phyloP scores from a whole-genome alignment of 2,888 invertebrate genomes.

The Uloborus plumipes region DNA sequence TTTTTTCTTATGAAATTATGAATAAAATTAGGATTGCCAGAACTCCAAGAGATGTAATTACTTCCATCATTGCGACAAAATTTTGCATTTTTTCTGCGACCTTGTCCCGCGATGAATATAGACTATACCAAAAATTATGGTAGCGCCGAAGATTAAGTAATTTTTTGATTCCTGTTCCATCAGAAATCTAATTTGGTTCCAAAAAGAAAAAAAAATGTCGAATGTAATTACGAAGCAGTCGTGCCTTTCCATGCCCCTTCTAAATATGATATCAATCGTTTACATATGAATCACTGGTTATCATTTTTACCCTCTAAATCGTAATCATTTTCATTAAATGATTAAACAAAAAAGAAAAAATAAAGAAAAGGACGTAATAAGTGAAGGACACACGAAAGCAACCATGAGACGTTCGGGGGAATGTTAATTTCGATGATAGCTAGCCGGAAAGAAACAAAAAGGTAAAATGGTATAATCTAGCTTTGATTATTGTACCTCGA shows the following conservation, averaged over 20 bases:
- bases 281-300: not conserved
- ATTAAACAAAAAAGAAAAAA: not conserved
- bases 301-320: slow-evolving; percentile 1
- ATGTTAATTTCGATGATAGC: too few relatives aligned
- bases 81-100: not conserved
- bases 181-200: not conserved
- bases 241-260: not conserved
- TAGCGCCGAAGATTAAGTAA: not conserved
- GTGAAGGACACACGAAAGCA: not conserved
- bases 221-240: slow-evolving; percentile 12
- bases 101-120: not conserved
- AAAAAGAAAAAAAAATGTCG: not conserved
- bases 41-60: too few relatives aligned
- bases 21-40: too few relatives aligned
- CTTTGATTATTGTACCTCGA: too few relatives aligned
- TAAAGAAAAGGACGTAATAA: not conserved
- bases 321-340: slow-evolving; percentile 20
- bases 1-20: too few relatives aligned
- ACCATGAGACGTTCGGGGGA: too few relatives aligned
- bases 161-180: not conserved
- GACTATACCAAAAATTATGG: slow-evolving; percentile 13
- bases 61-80: too few relatives aligned
- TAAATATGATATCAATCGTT: not conserved
- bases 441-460: too few relatives aligned
- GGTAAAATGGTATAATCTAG: too few relatives aligned